Evolutionary conservation across 2,888 invertebrate species (phyloP).

Genomic region (Orthonychiurus folsomi): DNA sequence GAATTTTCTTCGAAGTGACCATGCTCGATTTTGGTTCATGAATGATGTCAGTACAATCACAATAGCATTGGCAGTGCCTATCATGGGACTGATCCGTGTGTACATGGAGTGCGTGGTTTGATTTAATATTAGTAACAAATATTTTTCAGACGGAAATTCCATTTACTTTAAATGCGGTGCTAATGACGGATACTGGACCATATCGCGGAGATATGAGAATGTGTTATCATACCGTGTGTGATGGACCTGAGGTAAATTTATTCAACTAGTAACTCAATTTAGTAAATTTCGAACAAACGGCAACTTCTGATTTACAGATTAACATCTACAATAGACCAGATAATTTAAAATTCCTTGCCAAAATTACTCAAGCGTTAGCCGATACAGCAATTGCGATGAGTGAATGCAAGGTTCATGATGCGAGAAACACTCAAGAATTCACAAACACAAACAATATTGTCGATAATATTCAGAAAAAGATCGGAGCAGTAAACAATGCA

Average conservation of each 20-base stretch:
- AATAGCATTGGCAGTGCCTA: no score
- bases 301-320: conserved; percentile 18
- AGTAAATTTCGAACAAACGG: conserved; percentile 6
- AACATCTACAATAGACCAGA: conserved; percentile 29
- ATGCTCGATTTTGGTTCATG: conserved; percentile 44
- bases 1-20: conserved; percentile 44
- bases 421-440: background rate
- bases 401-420: conserved; percentile 17
- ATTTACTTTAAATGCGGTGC: conserved; percentile 42
- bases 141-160: conserved; percentile 39
- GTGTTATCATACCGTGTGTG: conserved; percentile 38
- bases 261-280: background rate
- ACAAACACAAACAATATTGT: no score
- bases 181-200: conserved; percentile 44
- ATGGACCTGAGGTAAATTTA: conserved; percentile 35
- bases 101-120: conserved; percentile 43
- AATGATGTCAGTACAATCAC: no score
- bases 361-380: conserved; percentile 36
- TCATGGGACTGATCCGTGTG: conserved; percentile 42
- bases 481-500: background rate
- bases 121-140: conserved; percentile 44
- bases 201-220: conserved; percentile 38
- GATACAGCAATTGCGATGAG: conserved; percentile 37
- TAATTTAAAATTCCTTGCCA: conserved; percentile 34
- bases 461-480: background rate